These are phyloP conservation scores for Axis porcinus DNA, from an alignment of 2,113 vertebrate species.

Conservation along the genomic window DNA sequence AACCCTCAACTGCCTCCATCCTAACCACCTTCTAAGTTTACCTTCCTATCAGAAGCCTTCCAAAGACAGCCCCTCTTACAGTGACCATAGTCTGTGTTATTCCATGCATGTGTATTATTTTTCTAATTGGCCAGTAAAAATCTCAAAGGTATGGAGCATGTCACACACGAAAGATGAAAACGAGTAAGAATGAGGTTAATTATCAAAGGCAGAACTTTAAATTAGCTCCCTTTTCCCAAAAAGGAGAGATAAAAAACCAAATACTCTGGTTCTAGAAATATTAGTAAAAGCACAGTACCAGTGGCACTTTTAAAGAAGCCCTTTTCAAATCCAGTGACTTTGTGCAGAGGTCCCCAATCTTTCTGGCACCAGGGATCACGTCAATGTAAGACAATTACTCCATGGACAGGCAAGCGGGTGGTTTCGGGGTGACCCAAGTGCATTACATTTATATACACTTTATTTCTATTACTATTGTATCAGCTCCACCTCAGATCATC, in stretches of 20 bases:
- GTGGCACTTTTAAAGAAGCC: not conserved
- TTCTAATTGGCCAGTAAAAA: not conserved
- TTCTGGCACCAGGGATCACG: not conserved
- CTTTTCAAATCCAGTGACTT: not conserved
- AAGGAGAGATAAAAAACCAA: not conserved
- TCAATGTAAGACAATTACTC: not conserved
- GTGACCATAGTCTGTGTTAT: not conserved
- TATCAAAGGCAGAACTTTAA: not conserved
- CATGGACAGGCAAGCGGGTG: not conserved
- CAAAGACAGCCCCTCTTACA: not conserved
- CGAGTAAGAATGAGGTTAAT: not conserved
- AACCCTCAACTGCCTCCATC: not conserved
- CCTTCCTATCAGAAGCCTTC: not conserved
- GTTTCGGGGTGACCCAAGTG: not conserved
- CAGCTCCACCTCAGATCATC: not conserved
- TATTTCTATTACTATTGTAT: not conserved
- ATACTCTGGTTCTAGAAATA: not conserved
- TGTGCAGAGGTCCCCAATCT: not conserved
- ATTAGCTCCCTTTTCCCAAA: not conserved
- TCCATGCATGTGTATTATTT: not conserved
- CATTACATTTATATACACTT: not conserved
- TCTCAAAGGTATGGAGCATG: not conserved
- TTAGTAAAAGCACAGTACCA: not conserved
- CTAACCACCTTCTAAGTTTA: not conserved
- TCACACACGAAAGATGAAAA: not conserved